phyloP scores from a whole-genome alignment of 2,113 vertebrate species.

The Ochotona princeps region DNA sequence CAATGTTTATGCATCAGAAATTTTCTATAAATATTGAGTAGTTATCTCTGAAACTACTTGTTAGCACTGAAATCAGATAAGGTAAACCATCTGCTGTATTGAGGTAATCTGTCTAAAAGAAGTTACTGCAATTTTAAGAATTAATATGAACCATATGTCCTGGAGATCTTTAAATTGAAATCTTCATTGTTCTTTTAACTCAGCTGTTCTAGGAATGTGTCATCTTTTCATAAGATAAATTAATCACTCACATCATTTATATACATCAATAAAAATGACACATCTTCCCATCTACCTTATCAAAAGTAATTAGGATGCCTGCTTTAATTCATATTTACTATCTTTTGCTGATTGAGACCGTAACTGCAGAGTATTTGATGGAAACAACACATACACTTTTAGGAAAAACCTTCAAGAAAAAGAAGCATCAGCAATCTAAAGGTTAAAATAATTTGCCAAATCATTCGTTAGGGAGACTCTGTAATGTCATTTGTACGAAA shows the following conservation, averaged over 20 bases:
- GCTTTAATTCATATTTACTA: slow-evolving; percentile 51
- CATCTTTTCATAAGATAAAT: slow-evolving; percentile 74
- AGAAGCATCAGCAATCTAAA: slow-evolving; percentile 77
- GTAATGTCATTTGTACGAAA: slow-evolving; percentile 78
- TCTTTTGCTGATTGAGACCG: slow-evolving; percentile 66
- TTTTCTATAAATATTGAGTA: slow-evolving; percentile 69
- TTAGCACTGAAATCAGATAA: slow-evolving; percentile 77
- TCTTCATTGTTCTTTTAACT: slow-evolving; percentile 76
- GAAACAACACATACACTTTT: slow-evolving; percentile 64
- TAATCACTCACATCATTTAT: slow-evolving; percentile 71
- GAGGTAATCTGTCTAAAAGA: slow-evolving; percentile 68
- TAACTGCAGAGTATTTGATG: slow-evolving; percentile 61
- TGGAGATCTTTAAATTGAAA: slow-evolving; percentile 72
- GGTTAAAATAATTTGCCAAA: slow-evolving; percentile 74
- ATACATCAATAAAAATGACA: slow-evolving; percentile 60
- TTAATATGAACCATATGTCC: slow-evolving; percentile 71
- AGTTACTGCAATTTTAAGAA: slow-evolving; percentile 62
- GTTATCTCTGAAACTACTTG: slow-evolving; percentile 70
- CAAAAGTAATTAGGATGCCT: slow-evolving; percentile 64
- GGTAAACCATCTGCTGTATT: slow-evolving; percentile 69
- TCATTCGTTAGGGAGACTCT: slow-evolving; percentile 53
- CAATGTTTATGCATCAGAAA: slow-evolving; percentile 55
- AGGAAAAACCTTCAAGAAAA: slow-evolving; percentile 51
- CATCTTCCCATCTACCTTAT: slow-evolving; percentile 48
- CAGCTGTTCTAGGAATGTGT: slow-evolving; percentile 72